Base-by-base conservation (phyloP, 2,113 vertebrate species). In the Xiphophorus maculatus region DNA sequence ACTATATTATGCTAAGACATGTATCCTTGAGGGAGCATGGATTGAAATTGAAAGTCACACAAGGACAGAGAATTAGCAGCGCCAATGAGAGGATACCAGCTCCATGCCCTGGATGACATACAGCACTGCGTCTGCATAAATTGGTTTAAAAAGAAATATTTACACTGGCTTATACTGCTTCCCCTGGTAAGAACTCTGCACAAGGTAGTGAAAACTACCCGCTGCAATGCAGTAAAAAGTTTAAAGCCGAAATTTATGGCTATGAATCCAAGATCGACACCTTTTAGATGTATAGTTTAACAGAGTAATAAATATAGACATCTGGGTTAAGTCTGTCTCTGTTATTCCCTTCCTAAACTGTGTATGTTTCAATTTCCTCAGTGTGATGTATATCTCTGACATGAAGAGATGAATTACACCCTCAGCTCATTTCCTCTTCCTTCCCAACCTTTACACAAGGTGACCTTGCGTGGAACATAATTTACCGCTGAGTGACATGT, bases 401-500 rank as follows among this genome's bases (percentile, higher is more conserved):
- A 54, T 17, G 65, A 30, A 71, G 81, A 89, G 84, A 91, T 89
- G 84, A 82, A 87, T 92, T 86, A 87, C 89, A 87, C 73, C 81
- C 74, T 79, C 81, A 71, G 63, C 89, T 84, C 85, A 75, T 91
- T 86, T 90, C 87, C 84, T 85, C 79, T 72, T 75, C 79, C 79
- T 80, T 73, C 14, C 71, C 81, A 84, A 86, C 90, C 90, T 91
- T 88, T 89, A 79, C 89, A 85, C 86, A 93, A 90, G 85, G 87
- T 92, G 92, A 93, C 91, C 92, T 92, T 81, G 89, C 63, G 8
- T 85, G 87, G 82, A 90, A 69, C 74, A 72, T 77, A 65, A 93
- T 91, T 91, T 88, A 84, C 81, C 82, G 66, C 81, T 87, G 77
- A 92, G 91, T 89, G 90, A 90, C 91, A 90, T 80, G 88, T 89